Conservation (phyloP, 2,113 vertebrate genomes). For the Hippocampus zosterae region DNA sequence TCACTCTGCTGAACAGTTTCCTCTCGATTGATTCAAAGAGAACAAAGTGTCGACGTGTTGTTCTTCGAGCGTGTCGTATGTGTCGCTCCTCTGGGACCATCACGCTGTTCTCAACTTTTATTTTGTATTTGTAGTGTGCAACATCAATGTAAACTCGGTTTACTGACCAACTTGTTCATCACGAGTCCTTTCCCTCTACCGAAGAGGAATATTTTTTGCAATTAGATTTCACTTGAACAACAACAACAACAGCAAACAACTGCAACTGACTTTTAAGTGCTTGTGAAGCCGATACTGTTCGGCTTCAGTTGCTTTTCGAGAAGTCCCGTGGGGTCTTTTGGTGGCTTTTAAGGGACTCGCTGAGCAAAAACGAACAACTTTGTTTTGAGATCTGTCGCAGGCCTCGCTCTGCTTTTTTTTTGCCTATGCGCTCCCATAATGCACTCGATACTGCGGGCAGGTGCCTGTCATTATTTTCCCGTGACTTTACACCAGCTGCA, state of each 20-base stretch:
- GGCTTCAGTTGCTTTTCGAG: conserved; percentile 13
- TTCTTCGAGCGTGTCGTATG: conserved; percentile 9
- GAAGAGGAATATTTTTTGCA: neutral
- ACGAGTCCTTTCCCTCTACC: neutral
- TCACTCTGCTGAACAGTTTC: conserved; percentile 18
- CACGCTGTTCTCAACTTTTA: neutral
- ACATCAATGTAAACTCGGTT: no score
- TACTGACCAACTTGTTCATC: neutral
- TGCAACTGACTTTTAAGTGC: neutral
- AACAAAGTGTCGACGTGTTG: conserved; percentile 4
- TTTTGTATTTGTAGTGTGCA: neutral
- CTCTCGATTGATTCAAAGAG: conserved; percentile 8
- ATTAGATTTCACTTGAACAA: neutral
- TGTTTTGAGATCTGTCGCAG: neutral
- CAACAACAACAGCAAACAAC: neutral
- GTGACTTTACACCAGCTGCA: conserved; percentile 6
- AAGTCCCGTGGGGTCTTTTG: conserved; percentile 18
- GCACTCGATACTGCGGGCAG: neutral
- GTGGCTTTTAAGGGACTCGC: conserved; percentile 13
- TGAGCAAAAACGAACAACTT: conserved; percentile 33
- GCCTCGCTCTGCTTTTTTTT: conserved; percentile 12
- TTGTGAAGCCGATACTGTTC: neutral
- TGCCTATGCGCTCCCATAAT: neutral
- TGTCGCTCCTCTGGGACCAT: neutral
- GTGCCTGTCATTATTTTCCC: neutral